Percentiles rank a stretch among this genome's conserved stretches.
Evolutionary conservation across 2,113 vertebrate genomes (phyloP).

Genomic region (Ochotona princeps): DNA sequence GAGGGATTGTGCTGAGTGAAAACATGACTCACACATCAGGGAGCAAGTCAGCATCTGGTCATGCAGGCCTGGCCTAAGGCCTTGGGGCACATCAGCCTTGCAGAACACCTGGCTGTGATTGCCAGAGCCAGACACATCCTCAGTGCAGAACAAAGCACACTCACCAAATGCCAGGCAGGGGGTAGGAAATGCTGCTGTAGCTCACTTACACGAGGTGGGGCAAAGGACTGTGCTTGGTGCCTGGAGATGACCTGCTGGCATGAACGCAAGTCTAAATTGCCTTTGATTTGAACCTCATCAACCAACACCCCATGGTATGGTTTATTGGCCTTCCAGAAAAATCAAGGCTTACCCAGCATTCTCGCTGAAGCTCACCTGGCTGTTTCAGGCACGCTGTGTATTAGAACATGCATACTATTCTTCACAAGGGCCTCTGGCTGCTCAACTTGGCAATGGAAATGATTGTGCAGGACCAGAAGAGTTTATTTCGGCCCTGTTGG

Average conservation of each 20-base stretch:
- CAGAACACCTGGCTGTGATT: neutral
- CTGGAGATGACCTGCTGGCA: neutral
- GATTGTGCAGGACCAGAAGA: neutral
- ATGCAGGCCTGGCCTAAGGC: neutral
- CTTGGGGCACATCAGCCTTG: accelerated
- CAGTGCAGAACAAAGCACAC: accelerated
- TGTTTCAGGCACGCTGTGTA: accelerated
- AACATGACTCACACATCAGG: neutral
- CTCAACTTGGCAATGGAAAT: neutral
- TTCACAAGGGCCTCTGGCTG: neutral
- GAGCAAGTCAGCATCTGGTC: neutral
- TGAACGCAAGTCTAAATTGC: accelerated
- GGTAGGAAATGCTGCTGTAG: accelerated
- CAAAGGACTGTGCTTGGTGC: neutral
- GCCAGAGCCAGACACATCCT: accelerated
- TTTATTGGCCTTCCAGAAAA: neutral
- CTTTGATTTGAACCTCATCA: neutral
- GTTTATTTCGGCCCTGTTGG: slow-evolving; percentile 14
- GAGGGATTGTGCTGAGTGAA: neutral
- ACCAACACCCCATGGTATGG: neutral
- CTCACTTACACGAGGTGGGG: accelerated
- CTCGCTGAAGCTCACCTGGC: too few species aligned
- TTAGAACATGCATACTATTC: neutral
- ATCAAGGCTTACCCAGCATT: neutral
- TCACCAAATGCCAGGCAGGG: neutral